These are phyloP conservation scores for Hypomecis punctinalis DNA, from an alignment of 2,888 invertebrate genomes.

Conservation along the genomic window DNA sequence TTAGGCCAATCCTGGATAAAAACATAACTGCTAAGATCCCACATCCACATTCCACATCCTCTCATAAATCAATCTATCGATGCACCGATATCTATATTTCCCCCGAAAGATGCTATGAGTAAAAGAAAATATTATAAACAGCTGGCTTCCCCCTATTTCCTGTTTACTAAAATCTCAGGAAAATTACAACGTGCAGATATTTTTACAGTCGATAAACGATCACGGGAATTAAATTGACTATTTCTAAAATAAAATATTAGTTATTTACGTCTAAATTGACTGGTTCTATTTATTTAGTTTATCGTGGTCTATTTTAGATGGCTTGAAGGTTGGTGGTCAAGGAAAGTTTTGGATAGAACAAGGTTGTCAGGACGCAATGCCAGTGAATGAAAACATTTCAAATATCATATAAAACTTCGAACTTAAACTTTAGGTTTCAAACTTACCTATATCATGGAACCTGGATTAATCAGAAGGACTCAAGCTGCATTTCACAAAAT, in stretches of 20 bases:
- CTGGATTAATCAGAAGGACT: no score
- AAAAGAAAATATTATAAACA: conserved; percentile 1
- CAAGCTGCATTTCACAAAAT: no score
- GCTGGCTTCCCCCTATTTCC: conserved; percentile 48
- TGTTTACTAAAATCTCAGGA: conserved; percentile 46
- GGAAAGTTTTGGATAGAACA: conserved; percentile 1
- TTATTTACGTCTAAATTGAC: conserved; percentile 22
- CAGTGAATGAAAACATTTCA: neutral
- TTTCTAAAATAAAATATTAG: conserved; percentile 14
- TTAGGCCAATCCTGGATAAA: no score
- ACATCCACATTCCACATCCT: no score
- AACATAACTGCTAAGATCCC: no score
- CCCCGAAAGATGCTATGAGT: neutral
- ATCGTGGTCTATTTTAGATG: conserved; percentile 1
- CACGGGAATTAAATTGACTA: conserved; percentile 36
- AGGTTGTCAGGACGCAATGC: neutral
- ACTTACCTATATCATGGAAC: no score
- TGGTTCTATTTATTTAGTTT: neutral
- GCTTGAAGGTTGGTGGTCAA: conserved; percentile 8
- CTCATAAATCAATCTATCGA: no score
- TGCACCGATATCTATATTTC: no score
- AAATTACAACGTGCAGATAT: conserved; percentile 37
- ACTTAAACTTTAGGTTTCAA: no score
- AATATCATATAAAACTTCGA: no score
- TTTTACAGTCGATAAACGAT: conserved; percentile 35